These are phyloP conservation scores for Heliothis virescens DNA, from an alignment of 1,140 invertebrate species.

Conservation along the genomic window DNA sequence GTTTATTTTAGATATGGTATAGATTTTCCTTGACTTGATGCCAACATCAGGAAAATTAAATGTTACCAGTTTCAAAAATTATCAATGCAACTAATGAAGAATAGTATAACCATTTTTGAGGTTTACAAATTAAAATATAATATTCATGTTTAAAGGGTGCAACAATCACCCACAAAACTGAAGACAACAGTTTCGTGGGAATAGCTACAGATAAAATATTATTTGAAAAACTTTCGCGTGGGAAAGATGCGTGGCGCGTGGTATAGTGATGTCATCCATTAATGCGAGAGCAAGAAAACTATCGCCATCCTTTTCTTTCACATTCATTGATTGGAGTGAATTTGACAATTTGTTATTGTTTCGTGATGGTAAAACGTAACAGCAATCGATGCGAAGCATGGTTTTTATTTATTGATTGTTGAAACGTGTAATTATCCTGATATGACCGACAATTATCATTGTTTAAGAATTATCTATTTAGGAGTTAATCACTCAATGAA, in stretches of 20 bases:
- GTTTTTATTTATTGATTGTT: constrained; percentile 20
- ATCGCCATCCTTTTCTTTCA: constrained; percentile 4
- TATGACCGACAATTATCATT: too few species aligned
- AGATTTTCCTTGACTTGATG: neutral
- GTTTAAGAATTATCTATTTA: too few species aligned
- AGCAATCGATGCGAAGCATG: constrained; percentile 9
- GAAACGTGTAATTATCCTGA: neutral
- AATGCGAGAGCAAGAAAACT: neutral
- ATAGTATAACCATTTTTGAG: neutral
- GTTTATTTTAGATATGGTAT: neutral
- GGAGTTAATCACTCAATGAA: too few species aligned
- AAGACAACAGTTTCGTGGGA: too few species aligned
- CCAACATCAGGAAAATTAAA: constrained; percentile 9
- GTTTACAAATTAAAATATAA: neutral
- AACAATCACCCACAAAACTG: too few species aligned
- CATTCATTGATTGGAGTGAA: constrained; percentile 35
- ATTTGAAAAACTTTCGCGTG: too few species aligned
- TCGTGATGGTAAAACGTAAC: neutral
- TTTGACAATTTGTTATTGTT: constrained; percentile 38
- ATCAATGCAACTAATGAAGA: neutral
- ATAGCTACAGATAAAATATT: too few species aligned
- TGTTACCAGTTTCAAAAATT: constrained; percentile 1
- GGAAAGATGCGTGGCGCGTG: neutral
- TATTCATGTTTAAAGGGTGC: too few species aligned
- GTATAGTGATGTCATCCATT: neutral